Evolutionary conservation across 2,888 invertebrate species (phyloP).

Genomic region (Andricus quercusramuli): DNA sequence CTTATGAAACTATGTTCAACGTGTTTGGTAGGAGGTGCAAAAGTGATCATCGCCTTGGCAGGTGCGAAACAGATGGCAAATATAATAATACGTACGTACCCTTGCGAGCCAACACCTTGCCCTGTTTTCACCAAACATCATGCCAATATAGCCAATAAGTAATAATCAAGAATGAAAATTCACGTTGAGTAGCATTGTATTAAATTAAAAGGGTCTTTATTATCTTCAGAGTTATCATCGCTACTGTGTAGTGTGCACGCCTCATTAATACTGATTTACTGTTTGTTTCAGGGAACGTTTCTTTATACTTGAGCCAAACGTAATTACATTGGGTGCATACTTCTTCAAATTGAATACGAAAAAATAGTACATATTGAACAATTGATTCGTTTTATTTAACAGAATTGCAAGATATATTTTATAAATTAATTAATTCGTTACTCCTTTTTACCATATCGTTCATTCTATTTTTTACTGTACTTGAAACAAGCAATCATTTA

Average conservation of each 20-base stretch:
- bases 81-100: conserved; percentile 51
- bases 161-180: conserved; percentile 30
- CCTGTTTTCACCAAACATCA: conserved; percentile 34
- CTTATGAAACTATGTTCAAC: conserved; percentile 16
- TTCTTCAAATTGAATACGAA: no score
- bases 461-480: no score
- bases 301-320: neutral
- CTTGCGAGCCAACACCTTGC: conserved; percentile 46
- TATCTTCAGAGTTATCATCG: conserved; percentile 11
- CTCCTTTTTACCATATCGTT: no score
- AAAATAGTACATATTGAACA: no score
- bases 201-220: conserved; percentile 22
- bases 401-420: no score
- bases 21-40: conserved; percentile 58
- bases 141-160: conserved; percentile 16
- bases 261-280: conserved; percentile 5
- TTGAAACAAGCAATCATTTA: no score
- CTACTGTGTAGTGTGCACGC: neutral
- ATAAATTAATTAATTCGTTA: no score
- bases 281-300: neutral
- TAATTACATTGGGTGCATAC: no score
- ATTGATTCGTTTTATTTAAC: no score
- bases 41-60: conserved; percentile 67
- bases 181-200: conserved; percentile 3
- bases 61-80: conserved; percentile 76